Base-by-base conservation (phyloP, 2,113 vertebrate species). In the Coptodon rendalli region DNA sequence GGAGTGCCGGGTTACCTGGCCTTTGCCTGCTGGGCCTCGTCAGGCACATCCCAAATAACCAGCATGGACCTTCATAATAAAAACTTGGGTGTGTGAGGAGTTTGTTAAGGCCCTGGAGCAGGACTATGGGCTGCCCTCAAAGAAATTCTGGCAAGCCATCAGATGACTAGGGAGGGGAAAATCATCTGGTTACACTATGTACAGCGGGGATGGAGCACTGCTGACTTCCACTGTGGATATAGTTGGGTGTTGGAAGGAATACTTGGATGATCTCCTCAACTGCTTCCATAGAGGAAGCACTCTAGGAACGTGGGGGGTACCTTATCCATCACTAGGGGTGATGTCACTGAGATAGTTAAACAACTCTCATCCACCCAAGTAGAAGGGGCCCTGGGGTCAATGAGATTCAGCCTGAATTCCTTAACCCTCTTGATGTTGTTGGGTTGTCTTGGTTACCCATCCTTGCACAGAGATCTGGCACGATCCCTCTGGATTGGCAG, bases 351-450 rank as follows among this genome's bases (percentile, higher is more conserved):
- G 9, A 63, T 36, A 63, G 59, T 36, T 36, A 63, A 0, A 66
- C 34, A 38, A 38, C 36, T 40, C 34, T 1, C 36, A 40, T 40
- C 63, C 36, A 68, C 36, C 63, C 63, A 68, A 22, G 19, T 14
- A 22, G 63, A 8, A 68, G 34, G 1, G 19, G 10, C 61, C 34
- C 34, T 66, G 17, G 31, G 61, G 61, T 0, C 17, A 66, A 0
- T 68, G 34, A 66, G 59, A 66, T 38, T 66, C 10, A 4, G 6
- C 17, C 59, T 11, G 31, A 66, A 34, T 22, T 68, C n/a, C 11
- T 71, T 71, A 71, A 43, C 11, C n/a, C 36, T 43, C 36, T 43
- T 40, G 36, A 24, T 16, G n/a, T 71, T 71, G 12, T 16, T 1
- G n/a, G n/a, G n/a, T 40, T 71, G 36, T 71, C 36, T 71, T 71